Evolutionary conservation across 2,113 vertebrate species (phyloP).

Genomic region (Lates calcarifer): DNA sequence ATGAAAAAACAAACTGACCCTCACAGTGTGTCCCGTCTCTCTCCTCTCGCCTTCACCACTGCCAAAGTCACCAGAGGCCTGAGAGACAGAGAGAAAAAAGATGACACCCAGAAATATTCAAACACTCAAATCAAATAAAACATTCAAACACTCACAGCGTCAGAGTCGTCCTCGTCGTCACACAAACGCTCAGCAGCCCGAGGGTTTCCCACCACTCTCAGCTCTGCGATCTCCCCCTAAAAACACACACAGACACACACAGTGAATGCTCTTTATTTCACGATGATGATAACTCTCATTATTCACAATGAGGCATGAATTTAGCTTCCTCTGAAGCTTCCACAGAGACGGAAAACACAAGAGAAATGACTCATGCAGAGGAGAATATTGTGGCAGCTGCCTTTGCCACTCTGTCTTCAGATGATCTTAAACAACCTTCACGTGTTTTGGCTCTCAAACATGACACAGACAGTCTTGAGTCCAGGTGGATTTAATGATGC

Average conservation of each 20-base stretch:
- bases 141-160: constrained; percentile 81
- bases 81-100: not conserved
- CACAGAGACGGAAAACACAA: not conserved
- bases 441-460: not conserved
- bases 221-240: constrained; percentile 89
- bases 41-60: constrained; percentile 82
- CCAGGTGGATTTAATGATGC: not conserved
- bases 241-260: constrained; percentile 41
- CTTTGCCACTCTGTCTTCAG: not conserved
- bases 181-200: constrained; percentile 87
- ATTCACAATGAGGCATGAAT: not conserved
- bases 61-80: constrained; percentile 91
- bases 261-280: not conserved
- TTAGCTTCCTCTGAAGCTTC: constrained; percentile 12
- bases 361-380: constrained; percentile 12
- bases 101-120: not conserved
- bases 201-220: constrained; percentile 86
- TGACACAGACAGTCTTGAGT: not conserved
- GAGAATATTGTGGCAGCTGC: constrained; percentile 30
- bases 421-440: not conserved
- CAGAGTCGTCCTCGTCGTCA: constrained; percentile 88
- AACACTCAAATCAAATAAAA: not conserved
- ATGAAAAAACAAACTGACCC: constrained; percentile 35
- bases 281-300: not conserved
- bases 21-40: not conserved